Base-by-base conservation (phyloP, 2,797 vertebrate genomes). In the Eleutherodactylus coqui region DNA sequence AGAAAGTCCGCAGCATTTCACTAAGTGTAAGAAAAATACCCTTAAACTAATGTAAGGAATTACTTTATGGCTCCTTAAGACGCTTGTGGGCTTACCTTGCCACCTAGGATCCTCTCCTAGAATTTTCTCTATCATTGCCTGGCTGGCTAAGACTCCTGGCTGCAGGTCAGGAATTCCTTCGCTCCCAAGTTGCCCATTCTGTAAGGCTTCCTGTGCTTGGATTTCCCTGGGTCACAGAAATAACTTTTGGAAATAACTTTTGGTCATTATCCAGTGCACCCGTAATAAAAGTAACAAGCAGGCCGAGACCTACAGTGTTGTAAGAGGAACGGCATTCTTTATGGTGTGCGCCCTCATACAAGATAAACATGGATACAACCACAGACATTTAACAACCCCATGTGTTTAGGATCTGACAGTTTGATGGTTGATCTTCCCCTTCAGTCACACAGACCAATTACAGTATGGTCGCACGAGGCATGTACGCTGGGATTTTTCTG, bases 91-190 rank as follows among this genome's bases (percentile, higher is more conserved):
- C 81, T 95, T 92, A 97, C 97, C 97, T 93, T 98, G 97, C 97
- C 97, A 98, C 53, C 97, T 94, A 45, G 97, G 97, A 89, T 98
- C 97, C 92, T 98, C 97, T 6, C 94, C 95, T 82, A 98, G 93
- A 36, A 96, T 96, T 92, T 97, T 98, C 92, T 98, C 97, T 19
- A 98, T 98, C 97, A 97, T 96, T 84, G 97, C 97, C 91, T 98
- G 97, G 90, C 97, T 98, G 89, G 97, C 97, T 89, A 97, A 90
- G n/a, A 97, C 95, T 69, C 96, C 97, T 0, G 97, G 96, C 64
- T 97, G 97, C 86, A 96, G 93, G 73, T 97, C 97, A 32, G 96
- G 95, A 90, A 96, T 93, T 10, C 96, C 94, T 79, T 97, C 97
- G 0, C 95, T 92, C 45, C 96, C 94, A 79, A 96, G 90, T 90